Percentiles rank a stretch among this genome's conserved stretches.
Conservation (phyloP, 2,888 invertebrate species). For the Eilema caniola region DNA sequence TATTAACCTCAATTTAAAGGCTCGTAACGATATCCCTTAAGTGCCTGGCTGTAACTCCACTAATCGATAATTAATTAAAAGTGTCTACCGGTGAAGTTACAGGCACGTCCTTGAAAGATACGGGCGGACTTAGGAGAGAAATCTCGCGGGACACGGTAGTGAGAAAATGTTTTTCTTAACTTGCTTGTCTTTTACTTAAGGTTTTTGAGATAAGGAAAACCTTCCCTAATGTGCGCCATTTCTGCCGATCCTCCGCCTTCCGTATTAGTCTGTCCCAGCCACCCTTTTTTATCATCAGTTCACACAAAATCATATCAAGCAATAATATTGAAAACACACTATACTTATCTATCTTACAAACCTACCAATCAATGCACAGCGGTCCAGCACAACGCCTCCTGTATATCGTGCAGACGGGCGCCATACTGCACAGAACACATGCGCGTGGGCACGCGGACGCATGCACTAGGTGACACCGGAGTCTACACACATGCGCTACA, state of each 20-base stretch:
- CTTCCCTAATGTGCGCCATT: too few relatives aligned
- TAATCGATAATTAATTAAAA: slow-evolving; percentile 8
- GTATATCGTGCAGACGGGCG: slow-evolving; percentile 73
- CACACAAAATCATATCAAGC: too few relatives aligned
- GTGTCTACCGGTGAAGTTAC: background rate
- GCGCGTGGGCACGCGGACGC: slow-evolving; percentile 77
- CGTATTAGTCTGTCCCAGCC: too few relatives aligned
- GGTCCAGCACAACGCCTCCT: slow-evolving; percentile 76
- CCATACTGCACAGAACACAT: slow-evolving; percentile 78
- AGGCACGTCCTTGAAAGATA: slow-evolving; percentile 11
- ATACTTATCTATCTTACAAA: slow-evolving; percentile 30
- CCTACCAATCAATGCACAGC: slow-evolving; percentile 81
- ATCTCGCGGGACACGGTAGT: background rate
- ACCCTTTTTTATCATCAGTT: too few relatives aligned
- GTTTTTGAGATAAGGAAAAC: too few relatives aligned
- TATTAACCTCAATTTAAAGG: slow-evolving; percentile 6
- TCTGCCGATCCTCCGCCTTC: too few relatives aligned
- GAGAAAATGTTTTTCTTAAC: background rate
- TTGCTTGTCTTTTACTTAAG: background rate
- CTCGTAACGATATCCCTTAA: slow-evolving; percentile 10
- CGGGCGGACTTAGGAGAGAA: background rate
- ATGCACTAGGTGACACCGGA: slow-evolving; percentile 83
- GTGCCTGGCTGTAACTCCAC: background rate
- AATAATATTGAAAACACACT: background rate
- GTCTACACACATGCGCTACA: slow-evolving; percentile 64